Base-by-base conservation (phyloP, 2,797 vertebrate genomes). In the Diceros bicornis region DNA sequence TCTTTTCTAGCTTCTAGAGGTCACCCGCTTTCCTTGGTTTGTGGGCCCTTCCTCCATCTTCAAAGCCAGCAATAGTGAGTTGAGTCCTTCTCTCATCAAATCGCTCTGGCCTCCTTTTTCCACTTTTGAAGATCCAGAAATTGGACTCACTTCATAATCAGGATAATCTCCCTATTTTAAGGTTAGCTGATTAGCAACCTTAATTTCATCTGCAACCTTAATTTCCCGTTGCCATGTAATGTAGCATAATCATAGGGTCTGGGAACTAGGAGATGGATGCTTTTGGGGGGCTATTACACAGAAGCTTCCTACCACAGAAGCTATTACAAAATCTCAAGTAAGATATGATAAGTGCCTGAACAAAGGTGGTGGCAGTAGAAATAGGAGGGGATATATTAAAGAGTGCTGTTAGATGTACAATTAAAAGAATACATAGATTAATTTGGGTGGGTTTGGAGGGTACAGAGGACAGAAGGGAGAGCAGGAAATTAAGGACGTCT, bases 121-220 rank as follows among this genome's bases (percentile, higher is more conserved):
- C 37, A 89, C 18, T 91, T 96, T 89, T 68, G 61, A 77, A 95
- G 72, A 82, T 10, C 11, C 21, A 57, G 89, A 52, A 66, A 83
- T 0, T 62, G 37, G 34, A 86, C 29, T 83, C 44, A 89, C 6
- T 14, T 3, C 9, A 20, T 44, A 89, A 86, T 69, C 20, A 86
- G 44, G 25, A 78, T 50, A 59, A 77, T 44, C 21, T 95, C 10
- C 27, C 23, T 68, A 34, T 92, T 92, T 90, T 62, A 64, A 69
- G 41, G 25, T 78, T 64, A 72, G 41, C 14, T 41, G 29, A 83
- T 90, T n/a, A 50, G 77, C 27, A 57, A 52, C 14, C 21, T 86
- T 57, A 55, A 57, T 69, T 21, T 17, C 18, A 90, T 41, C 27
- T 37, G 10, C 34, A 72, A 72, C 25, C 2, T 88, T 77, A 87